Evolutionary conservation across 2,113 vertebrate genomes (phyloP).

Genomic region (Phaethornis superciliosus): DNA sequence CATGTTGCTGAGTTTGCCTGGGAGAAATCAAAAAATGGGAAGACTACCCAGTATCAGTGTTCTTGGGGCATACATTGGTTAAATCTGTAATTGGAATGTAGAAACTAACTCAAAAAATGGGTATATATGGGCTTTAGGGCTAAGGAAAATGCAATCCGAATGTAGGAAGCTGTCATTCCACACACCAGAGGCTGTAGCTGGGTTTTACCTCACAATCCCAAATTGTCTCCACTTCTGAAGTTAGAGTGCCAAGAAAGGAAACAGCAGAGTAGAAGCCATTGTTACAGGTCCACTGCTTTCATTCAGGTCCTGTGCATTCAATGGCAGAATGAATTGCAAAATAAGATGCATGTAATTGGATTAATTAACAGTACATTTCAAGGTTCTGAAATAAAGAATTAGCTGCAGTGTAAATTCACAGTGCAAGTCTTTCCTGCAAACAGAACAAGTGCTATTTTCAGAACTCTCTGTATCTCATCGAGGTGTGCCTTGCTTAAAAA

Average conservation of each 20-base stretch:
- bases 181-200: background rate
- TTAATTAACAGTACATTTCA: conserved; percentile 31
- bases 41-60: background rate
- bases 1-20: background rate
- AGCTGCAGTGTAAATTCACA: background rate
- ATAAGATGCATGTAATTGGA: background rate
- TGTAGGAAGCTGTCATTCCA: background rate
- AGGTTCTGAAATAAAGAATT: background rate
- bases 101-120: background rate
- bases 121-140: background rate
- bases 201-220: background rate
- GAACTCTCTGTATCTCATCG: background rate
- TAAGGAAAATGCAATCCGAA: background rate
- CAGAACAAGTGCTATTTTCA: conserved; percentile 13
- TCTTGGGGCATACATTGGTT: background rate
- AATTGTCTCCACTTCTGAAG: background rate
- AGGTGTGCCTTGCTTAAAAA: background rate
- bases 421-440: background rate
- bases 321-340: background rate
- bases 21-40: background rate
- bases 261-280: background rate
- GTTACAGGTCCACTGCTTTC: background rate
- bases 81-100: background rate
- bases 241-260: background rate
- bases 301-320: background rate